A percentile compares a stretch with the other conserved stretches of the same genome.
Evolutionary conservation across 2,113 vertebrate species (phyloP).

Genomic region (Sylvia atricapilla): DNA sequence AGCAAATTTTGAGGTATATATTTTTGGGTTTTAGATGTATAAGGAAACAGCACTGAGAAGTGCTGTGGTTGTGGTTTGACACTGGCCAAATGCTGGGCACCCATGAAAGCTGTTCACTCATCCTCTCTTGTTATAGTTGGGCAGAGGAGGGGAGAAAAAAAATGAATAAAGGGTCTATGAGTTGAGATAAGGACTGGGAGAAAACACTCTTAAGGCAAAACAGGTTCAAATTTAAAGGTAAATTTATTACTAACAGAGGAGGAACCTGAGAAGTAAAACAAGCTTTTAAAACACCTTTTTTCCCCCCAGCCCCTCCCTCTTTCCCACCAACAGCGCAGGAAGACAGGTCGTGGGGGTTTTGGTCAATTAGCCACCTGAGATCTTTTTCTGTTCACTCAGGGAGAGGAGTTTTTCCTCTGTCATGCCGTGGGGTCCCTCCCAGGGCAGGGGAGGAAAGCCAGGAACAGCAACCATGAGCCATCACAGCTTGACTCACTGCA

Average conservation of each 20-base stretch:
- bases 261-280: not conserved
- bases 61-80: not conserved
- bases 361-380: not conserved
- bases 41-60: not conserved
- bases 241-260: not conserved
- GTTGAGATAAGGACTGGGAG: not conserved
- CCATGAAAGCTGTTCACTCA: not conserved
- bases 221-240: not conserved
- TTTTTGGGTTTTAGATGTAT: not conserved
- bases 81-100: not conserved
- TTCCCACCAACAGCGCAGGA: rapidly evolving
- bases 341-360: not conserved
- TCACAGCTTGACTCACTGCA: not conserved
- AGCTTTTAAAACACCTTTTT: not conserved
- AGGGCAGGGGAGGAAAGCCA: not conserved
- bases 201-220: not conserved
- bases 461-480: not conserved
- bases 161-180: not conserved
- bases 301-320: not conserved
- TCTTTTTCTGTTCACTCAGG: not conserved
- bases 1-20: not conserved
- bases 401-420: not conserved
- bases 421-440: not conserved
- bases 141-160: not conserved
- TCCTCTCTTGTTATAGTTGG: not conserved